A percentile compares a stretch with the other conserved stretches of the same genome.
Evolutionary conservation across 2,797 vertebrate species (phyloP).

Genomic region (Pseudopleuronectes americanus): DNA sequence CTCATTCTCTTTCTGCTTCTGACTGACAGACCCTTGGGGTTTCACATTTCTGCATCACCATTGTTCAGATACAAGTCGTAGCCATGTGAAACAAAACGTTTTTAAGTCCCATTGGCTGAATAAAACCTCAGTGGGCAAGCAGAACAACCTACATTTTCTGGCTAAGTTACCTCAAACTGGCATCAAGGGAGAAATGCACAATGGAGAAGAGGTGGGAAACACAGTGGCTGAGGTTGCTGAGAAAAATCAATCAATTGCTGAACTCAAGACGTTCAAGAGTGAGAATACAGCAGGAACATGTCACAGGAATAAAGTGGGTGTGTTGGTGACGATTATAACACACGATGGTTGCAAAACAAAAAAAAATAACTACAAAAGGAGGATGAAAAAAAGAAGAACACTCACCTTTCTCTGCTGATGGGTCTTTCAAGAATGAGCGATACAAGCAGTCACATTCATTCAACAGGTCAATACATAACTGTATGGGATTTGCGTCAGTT

Average conservation of each 20-base stretch:
- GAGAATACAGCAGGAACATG: too few species aligned
- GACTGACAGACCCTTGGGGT: constrained; percentile 58
- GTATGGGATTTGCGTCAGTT: not conserved
- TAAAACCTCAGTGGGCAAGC: constrained; percentile 12
- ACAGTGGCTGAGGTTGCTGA: not conserved
- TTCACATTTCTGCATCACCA: constrained; percentile 57
- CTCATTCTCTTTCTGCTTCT: constrained; percentile 36
- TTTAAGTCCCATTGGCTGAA: constrained; percentile 15
- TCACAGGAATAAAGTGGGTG: too few species aligned
- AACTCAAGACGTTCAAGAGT: too few species aligned
- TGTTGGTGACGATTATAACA: too few species aligned
- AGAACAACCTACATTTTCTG: constrained; percentile 22
- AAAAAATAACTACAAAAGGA: too few species aligned
- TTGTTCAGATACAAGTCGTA: constrained; percentile 54
- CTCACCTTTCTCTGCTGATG: too few species aligned
- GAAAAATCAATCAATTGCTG: too few species aligned
- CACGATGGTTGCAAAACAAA: too few species aligned
- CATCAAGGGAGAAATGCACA: constrained; percentile 2
- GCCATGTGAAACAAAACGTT: constrained; percentile 21
- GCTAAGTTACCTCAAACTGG: constrained; percentile 18
- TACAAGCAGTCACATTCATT: constrained; percentile 5
- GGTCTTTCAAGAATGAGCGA: constrained; percentile 7
- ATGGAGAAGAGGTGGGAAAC: not conserved
- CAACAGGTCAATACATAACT: too few species aligned
- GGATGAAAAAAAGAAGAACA: too few species aligned